phyloP scores from a whole-genome alignment of 2,797 vertebrate genomes.

The Carduelis carduelis region DNA sequence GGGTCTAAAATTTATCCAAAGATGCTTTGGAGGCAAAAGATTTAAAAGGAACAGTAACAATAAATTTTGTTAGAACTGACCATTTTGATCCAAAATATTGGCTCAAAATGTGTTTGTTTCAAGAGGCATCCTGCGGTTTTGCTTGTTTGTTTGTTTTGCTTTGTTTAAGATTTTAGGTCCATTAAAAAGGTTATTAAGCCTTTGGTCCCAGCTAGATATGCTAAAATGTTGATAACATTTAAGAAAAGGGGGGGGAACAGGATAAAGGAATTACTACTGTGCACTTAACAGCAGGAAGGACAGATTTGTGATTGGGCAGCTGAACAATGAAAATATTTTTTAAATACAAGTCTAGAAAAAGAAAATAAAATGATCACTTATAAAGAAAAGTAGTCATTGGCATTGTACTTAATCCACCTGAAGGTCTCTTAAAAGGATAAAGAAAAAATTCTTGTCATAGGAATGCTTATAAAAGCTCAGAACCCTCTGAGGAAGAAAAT shows the following conservation, averaged over 20 bases:
- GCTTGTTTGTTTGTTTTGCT: not conserved
- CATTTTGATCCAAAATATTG: not conserved
- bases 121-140: not conserved
- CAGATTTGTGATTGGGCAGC: not conserved
- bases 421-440: not conserved
- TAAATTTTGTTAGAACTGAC: not conserved
- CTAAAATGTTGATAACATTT: not conserved
- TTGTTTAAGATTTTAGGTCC: not conserved
- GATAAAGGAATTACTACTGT: not conserved
- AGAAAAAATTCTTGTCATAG: not conserved
- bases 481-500: not conserved
- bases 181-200: not conserved
- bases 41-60: not conserved
- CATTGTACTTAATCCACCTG: not conserved
- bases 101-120: not conserved
- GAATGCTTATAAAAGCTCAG: not conserved
- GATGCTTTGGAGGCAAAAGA: not conserved
- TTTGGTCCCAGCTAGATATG: not conserved
- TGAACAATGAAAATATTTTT: not conserved
- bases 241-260: not conserved
- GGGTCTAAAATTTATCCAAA: not conserved
- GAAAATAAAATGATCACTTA: not conserved
- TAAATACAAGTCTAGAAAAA: not conserved
- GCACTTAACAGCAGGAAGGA: not conserved
- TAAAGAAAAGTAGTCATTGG: not conserved